Evolutionary conservation across 2,797 vertebrate genomes (phyloP), one percentile per base, ranked within the genome.

Genomic region (Urosaurus nigricauda): DNA sequence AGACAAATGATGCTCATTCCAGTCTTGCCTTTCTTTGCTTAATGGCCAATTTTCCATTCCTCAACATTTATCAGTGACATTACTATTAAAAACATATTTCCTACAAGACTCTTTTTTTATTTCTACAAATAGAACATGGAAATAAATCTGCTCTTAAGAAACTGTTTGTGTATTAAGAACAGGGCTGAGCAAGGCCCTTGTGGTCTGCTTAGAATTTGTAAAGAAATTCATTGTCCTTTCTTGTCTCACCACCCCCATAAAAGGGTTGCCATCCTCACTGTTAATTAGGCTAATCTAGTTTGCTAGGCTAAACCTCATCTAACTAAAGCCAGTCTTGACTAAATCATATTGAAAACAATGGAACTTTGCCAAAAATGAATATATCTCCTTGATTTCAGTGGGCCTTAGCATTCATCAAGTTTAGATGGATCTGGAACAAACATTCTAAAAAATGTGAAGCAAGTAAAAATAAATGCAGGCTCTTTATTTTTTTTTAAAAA

Each of bases 1-100:
- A 94, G 94, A 95, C 94, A 94, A 95, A 95, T 94, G 93, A 93
- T 94, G 89, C 80, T 95, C 94, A 92, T 95, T 95, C 94, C 93
- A 94, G 87, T 81, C 91, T 93, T 95, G 93, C 87, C 93, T 95
- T 93, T 93, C 92, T 90, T 95, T 93, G 92, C 90, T 95, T 96
- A 96, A 94, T 94, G 91, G 89, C 40, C 88, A 91, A 82, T 93
- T 93, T 71, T 53, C 80, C 89, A 89, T 90, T 91, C 89, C 88
- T 92, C 9, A 0, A 75, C 91, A 88, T 94, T 95, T 79, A 85
- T 2, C 92, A 86, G 92, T 95, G 93, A 94, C 93, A 93, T 80
- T 89, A 8, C 89, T 92, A 96, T 95, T 96, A 94, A 94, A 95
- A 95, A 87, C 94, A 94, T 94, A 94, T 95, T 95, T 94, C 91